Base-by-base conservation (phyloP, 2,113 vertebrate species). In the Xyrauchen texanus region DNA sequence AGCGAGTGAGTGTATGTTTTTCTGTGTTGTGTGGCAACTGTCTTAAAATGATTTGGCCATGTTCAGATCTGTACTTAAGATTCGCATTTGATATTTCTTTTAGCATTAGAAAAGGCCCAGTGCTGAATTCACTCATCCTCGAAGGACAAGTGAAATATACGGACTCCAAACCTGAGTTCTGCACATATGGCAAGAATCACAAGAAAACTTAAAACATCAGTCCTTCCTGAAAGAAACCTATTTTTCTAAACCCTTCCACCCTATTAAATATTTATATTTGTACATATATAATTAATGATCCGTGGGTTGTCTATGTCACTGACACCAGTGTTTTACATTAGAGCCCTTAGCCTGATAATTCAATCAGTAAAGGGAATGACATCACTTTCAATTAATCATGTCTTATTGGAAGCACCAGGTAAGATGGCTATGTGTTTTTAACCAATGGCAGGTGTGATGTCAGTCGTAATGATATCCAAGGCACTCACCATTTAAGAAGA, bases 241-340 rank as follows among this genome's bases (percentile, higher is more conserved):
- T 85, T 83, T 85, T 83, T 83, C 76, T 83, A 81, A 85, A 79
- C 79, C 72, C 66, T 83, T 72, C 71, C 74, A 77, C 76, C 72
- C 58, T 63, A 81, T 85, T 83, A 85, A 85, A 83, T 85, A 79
- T 85, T 81, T 85, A 83, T 85, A 83, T 85, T 83, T 85, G 80
- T 85, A 81, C 71, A 79, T 81, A 77, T 68, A 79, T 83, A 79
- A 81, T 83, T 44, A 83, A 83, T 83, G 84, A 63, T 79, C 69
- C 62, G 34, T 79, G 71, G 72, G 73, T 83, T 79, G 77, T 81
- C 76, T 81, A 61, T 77, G 78, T 81, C 76, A 70, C 8, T 63
- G 55, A 81, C 71, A 83, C 81, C 73, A 21, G 42, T 70, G 71
- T 83, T 74, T 82, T 49, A 78, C 78, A 70, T 58, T 75, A 80